Percentiles rank a stretch among this genome's conserved stretches.
Evolutionary conservation across 2,888 invertebrate genomes (phyloP).

Genomic region (Hypolimnas misippus): DNA sequence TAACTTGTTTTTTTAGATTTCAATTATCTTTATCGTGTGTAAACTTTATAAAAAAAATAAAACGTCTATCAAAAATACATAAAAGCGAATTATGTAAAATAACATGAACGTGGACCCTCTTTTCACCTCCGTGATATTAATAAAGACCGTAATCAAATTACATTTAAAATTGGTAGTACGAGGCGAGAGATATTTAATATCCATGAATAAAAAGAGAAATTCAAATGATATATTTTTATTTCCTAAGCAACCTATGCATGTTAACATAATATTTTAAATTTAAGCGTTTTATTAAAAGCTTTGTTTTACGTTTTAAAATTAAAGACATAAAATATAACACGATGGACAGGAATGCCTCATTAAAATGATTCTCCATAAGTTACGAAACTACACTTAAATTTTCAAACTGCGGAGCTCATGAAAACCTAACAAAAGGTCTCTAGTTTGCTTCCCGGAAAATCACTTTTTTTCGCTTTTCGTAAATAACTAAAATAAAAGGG

Average conservation of each 20-base stretch:
- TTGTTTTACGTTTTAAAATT: not conserved
- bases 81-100: too few relatives aligned
- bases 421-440: conserved; percentile 26
- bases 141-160: conserved; percentile 2
- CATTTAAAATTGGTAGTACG: not conserved
- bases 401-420: conserved; percentile 20
- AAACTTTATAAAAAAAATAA: too few relatives aligned
- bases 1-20: too few relatives aligned
- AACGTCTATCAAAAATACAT: not conserved
- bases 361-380: conserved; percentile 28
- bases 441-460: conserved; percentile 29
- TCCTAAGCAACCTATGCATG: not conserved
- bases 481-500: conserved; percentile 52
- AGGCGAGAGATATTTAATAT: not conserved
- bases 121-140: not conserved
- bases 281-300: not conserved
- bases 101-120: too few relatives aligned
- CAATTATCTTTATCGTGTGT: too few relatives aligned
- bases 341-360: conserved; percentile 11
- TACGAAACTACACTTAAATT: conserved; percentile 22
- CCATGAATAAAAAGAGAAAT: conserved; percentile 1
- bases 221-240: not conserved
- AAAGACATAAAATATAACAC: conserved; percentile 7
- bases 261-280: not conserved
- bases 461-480: conserved; percentile 49